Evolutionary conservation across 2,113 vertebrate genomes (phyloP), one percentile per base, ranked within the genome.

Genomic region (Mixornis gularis): DNA sequence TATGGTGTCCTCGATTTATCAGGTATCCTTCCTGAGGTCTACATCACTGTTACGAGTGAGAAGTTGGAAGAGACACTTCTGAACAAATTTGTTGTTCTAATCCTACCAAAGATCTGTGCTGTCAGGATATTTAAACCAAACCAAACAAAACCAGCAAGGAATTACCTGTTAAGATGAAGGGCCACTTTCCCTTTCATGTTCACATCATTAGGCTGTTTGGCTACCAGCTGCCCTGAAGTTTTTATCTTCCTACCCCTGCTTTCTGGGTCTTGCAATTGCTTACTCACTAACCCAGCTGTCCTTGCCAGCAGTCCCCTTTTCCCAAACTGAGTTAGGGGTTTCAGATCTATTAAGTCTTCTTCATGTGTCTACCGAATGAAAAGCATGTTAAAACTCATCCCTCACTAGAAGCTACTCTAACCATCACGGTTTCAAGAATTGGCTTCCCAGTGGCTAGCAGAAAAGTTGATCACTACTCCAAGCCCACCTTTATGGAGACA

Each of bases 131-230:
- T 81, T 81, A 65, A 76, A 85, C 51, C 36, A 81, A 79, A 66
- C 20, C 46, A 62, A 93, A 71, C 32, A 11, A 92, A 88, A 40
- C 8, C 32, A 93, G 53, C 19, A 53, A 90, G 34, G 59, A 95
- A 76, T 92, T 92, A 95, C 80, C 84, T 89, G 38, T 74, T 84
- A 86, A 81, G 72, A 73, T 19, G 69, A 92, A 89, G 62, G 43
- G 49, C 7, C 58, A n/a, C 44, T 62, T 30, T 86, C 27, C 43
- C 43, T 86, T 73, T 90, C 70, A 41, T 71, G 69, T 66, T 79
- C 44, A 76, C 24, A 91, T 68, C 62, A 84, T 55, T 2, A 4
- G 34, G 49, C 27, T n/a, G 22, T 52, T 70, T 72, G 66, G 38
- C 44, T 84, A 69, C 34, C 53, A 85, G 73, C 44, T 1, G 0